Conservation (phyloP, 2,888 invertebrate genomes). For the Myopa testacea region DNA sequence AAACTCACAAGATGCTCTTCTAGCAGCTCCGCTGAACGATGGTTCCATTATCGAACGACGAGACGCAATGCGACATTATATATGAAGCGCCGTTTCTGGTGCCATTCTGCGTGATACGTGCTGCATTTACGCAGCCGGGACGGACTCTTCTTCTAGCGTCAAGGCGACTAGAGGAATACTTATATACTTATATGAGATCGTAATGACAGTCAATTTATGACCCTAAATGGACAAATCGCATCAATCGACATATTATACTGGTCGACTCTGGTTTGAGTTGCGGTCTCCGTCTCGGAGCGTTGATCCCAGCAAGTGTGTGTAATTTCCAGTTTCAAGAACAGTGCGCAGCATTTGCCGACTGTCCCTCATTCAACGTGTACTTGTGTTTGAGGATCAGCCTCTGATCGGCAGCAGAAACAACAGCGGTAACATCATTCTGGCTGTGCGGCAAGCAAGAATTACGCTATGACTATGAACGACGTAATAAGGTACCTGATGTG, state of each 20-base stretch:
- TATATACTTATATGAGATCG: constrained; percentile 24
- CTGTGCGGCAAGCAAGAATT: constrained; percentile 42
- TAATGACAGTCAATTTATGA: constrained; percentile 47
- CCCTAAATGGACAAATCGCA: constrained; percentile 46
- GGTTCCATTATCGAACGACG: constrained; percentile 1
- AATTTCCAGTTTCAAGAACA: background rate
- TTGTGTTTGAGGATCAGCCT: constrained; percentile 2
- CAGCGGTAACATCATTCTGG: constrained; percentile 10
- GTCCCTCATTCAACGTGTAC: background rate
- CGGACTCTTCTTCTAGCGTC: background rate
- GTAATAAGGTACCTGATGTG: constrained; percentile 44
- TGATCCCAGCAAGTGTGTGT: background rate
- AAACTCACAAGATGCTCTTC: background rate
- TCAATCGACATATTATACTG: constrained; percentile 37
- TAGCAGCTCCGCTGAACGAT: constrained; percentile 3
- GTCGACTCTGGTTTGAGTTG: constrained; percentile 7
- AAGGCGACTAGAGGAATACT: background rate
- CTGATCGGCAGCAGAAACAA: background rate
- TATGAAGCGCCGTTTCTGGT: background rate
- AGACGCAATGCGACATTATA: background rate
- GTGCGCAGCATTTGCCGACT: background rate
- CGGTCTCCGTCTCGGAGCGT: background rate
- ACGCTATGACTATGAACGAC: constrained; percentile 42
- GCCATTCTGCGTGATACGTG: background rate
- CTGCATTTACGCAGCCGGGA: background rate